Base-by-base conservation (phyloP, 2,888 invertebrate species). In the Lysandra coridon region DNA sequence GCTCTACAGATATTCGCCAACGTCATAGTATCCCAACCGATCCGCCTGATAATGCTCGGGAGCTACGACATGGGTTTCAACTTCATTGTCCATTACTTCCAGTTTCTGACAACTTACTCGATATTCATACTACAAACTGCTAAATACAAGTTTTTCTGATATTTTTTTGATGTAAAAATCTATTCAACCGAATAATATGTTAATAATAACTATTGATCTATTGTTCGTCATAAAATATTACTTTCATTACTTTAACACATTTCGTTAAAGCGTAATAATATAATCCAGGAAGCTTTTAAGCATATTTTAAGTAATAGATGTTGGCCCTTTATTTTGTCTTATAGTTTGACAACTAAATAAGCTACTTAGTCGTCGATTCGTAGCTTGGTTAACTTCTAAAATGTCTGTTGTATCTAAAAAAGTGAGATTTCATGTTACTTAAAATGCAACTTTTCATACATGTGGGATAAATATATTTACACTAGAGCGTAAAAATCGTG, bases 131-230 rank as follows among this genome's bases (percentile, higher is more conserved):
- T 69, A 30, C 78, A 69, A 49, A 69, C 69, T 1, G 69, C 78
- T 30, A 78, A 78, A 69, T 78, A 78, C 12, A 62, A 62, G 78
- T 78, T 60, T 60, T 60, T 78, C n/a, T 62, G 7, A 77, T 5
- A 23, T 4, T 62, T 62, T 60, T 4, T 2, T 49, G 4, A 4
- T 4, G 49, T 49, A 49, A 49, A 2, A 0, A 49, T 12, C 3
- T 49, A 49, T 49, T 49, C 12, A 49, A 10, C 49, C 2, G 12
- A 49, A 49, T 49, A 49, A 49, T 49, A 40, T 40, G 1, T 40
- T 1, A 49, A 12, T 23, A 23, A 49, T 49, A 12, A 12, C 12
- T 49, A 49, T 60, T 60, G 17, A 60, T n/a, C 17, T 60, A 14
- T 17, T 60, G 17, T 7, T n/a, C 7, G 10, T 23, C 30, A 64